Conservation (phyloP, 2,888 invertebrate species). For the Drosophila melanosoma region DNA sequence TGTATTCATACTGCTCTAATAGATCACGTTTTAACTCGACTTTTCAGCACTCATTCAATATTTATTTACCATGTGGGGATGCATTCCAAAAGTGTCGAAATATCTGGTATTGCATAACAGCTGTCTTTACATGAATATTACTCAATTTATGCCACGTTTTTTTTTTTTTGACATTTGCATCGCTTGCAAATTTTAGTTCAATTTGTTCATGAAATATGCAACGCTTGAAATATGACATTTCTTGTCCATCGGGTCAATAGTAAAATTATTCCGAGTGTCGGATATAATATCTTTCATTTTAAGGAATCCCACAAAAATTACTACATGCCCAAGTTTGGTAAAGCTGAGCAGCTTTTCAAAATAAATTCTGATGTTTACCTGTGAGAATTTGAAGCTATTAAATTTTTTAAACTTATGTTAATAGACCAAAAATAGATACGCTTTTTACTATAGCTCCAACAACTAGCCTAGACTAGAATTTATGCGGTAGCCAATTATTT, state of each 20-base stretch:
- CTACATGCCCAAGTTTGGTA: not conserved
- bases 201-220: not conserved
- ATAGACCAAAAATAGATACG: not conserved
- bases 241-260: not conserved
- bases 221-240: too few relatives aligned
- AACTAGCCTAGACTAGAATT: not conserved
- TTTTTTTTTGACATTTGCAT: constrained; percentile 2
- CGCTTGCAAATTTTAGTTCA: not conserved
- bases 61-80: not conserved
- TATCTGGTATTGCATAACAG: not conserved
- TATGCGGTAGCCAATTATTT: not conserved
- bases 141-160: not conserved
- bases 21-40: constrained; percentile 1
- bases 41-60: not conserved
- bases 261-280: not conserved
- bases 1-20: constrained; percentile 9
- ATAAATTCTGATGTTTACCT: not conserved
- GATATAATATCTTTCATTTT: not conserved
- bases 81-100: not conserved
- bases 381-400: not conserved
- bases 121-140: not conserved
- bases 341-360: not conserved
- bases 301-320: not conserved
- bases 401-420: not conserved
- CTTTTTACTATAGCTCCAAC: not conserved